phyloP scores from a whole-genome alignment of 2,888 invertebrate species.

The Ornithoptera alexandrae region DNA sequence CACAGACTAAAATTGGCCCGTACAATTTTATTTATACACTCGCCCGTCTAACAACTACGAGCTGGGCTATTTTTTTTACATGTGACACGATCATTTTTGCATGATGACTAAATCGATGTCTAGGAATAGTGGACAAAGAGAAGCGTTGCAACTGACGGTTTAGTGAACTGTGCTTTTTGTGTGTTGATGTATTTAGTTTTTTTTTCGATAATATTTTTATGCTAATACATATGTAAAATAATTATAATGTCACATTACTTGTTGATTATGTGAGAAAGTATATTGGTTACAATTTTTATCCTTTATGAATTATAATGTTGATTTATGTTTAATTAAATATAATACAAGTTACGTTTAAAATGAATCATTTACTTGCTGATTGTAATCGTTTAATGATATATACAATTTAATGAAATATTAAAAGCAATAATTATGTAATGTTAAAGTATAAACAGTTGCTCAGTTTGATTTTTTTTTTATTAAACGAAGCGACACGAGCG shows the following conservation, averaged over 20 bases:
- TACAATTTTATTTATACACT: slow-evolving; percentile 40
- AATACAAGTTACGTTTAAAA: not conserved
- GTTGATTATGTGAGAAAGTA: not conserved
- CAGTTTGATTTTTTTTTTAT: too few relatives aligned
- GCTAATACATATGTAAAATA: not conserved
- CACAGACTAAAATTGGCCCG: slow-evolving; percentile 38
- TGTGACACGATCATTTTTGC: slow-evolving; percentile 42
- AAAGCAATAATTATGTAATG: too few relatives aligned
- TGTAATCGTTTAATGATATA: not conserved
- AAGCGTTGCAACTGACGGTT: slow-evolving; percentile 48
- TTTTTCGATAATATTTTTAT: not conserved
- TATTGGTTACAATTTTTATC: too few relatives aligned
- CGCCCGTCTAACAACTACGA: slow-evolving; percentile 23
- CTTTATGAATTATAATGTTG: too few relatives aligned
- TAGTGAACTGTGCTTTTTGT: slow-evolving; percentile 43
- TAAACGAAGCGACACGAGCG: too few relatives aligned
- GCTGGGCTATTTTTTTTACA: slow-evolving; percentile 37
- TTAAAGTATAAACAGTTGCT: too few relatives aligned
- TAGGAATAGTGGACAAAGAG: slow-evolving; percentile 45
- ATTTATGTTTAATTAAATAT: not conserved
- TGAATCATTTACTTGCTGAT: not conserved
- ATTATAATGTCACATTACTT: not conserved
- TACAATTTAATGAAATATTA: too few relatives aligned
- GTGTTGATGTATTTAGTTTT: not conserved
- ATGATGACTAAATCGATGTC: slow-evolving; percentile 44